Evolutionary conservation across 2,888 invertebrate genomes (phyloP).

Genomic region (Furcula furcula): DNA sequence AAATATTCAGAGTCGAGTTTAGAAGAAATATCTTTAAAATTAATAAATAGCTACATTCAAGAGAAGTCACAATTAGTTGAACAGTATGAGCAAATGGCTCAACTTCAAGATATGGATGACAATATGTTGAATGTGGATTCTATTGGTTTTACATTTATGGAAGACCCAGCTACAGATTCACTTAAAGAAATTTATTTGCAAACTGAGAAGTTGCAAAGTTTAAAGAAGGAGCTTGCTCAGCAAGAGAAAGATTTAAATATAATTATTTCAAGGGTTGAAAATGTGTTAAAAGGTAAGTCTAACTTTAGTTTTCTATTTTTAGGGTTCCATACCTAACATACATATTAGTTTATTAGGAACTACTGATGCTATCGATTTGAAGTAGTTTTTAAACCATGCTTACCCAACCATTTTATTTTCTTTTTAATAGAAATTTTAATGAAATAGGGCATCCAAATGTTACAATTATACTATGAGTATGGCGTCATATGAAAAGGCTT

Average conservation of each 20-base stretch:
- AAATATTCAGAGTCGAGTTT: conserved; percentile 83
- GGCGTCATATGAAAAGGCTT: too few species aligned
- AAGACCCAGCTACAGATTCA: conserved; percentile 82
- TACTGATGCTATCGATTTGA: too few species aligned
- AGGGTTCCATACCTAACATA: too few species aligned
- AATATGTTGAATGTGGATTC: conserved; percentile 81
- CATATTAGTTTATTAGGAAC: too few species aligned
- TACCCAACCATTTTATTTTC: too few species aligned
- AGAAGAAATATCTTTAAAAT: conserved; percentile 88
- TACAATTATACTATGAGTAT: too few species aligned
- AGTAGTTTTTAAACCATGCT: too few species aligned
- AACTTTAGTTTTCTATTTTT: too few species aligned
- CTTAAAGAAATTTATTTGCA: conserved; percentile 84
- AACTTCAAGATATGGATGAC: conserved; percentile 79
- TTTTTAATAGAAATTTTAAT: too few species aligned
- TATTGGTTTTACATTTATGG: conserved; percentile 83
- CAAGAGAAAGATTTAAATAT: conserved; percentile 84
- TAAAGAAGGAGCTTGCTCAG: conserved; percentile 82
- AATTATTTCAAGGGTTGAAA: conserved; percentile 61
- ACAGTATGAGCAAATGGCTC: conserved; percentile 85
- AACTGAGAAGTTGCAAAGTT: conserved; percentile 82
- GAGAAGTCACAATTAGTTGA: conserved; percentile 86
- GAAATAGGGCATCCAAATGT: too few species aligned
- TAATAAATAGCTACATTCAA: conserved; percentile 85
- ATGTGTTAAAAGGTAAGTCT: conserved; percentile 50